A percentile compares a stretch with the other conserved stretches of the same genome.
Evolutionary conservation across 1,140 invertebrate genomes (phyloP).

Genomic region (Dufourea novaeangliae): DNA sequence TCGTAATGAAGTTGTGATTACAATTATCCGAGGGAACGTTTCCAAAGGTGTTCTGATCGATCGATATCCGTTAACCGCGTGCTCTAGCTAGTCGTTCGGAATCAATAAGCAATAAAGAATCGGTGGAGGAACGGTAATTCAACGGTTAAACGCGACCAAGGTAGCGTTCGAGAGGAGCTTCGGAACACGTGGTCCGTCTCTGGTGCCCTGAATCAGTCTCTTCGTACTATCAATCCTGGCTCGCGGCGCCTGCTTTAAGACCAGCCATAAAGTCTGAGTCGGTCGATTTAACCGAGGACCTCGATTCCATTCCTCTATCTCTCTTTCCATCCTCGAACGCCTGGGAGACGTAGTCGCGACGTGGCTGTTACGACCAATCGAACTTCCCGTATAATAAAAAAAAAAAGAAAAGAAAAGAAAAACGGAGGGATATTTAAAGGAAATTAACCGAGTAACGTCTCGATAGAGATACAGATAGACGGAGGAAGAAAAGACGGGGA

Average conservation of each 20-base stretch:
- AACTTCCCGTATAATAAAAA: background rate
- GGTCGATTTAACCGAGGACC: conserved; percentile 45
- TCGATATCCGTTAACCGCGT: too few relatives aligned
- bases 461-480: background rate
- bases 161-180: background rate
- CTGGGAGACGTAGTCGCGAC: background rate
- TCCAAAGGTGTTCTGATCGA: background rate
- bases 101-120: conserved; percentile 10
- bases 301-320: background rate
- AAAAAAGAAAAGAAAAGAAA: too few relatives aligned
- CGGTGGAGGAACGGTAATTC: background rate
- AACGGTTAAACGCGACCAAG: background rate
- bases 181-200: background rate
- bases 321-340: background rate
- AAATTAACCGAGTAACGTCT: conserved; percentile 10
- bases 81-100: background rate
- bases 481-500: background rate
- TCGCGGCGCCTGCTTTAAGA: conserved; percentile 38
- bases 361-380: conserved; percentile 10
- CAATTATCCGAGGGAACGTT: background rate
- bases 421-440: background rate
- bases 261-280: conserved; percentile 47
- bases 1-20: too few relatives aligned
- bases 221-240: conserved; percentile 41
- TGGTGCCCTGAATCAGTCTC: conserved; percentile 32